Conservation (phyloP, 2,113 vertebrate species). For the Cheirogaleus medius region DNA sequence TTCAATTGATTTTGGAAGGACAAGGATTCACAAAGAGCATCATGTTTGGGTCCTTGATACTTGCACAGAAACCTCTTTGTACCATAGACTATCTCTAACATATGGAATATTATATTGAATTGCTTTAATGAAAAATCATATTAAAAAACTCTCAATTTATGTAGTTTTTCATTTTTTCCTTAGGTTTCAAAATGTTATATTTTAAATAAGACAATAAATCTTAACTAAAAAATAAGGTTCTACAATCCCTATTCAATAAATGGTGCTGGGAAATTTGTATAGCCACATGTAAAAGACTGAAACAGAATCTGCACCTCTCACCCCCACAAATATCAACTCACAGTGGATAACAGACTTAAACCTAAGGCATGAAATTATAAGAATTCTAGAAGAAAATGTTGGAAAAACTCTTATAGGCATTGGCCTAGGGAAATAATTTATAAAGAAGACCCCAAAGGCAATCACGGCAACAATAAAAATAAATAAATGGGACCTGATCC, state of each 20-base stretch:
- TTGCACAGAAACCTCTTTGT: slow-evolving; percentile 42
- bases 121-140: slow-evolving; percentile 1
- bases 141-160: slow-evolving; percentile 45
- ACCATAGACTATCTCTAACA: neutral
- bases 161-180: slow-evolving; percentile 10
- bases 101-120: slow-evolving; percentile 21
- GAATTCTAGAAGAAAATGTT: too few species aligned
- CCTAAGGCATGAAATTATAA: too few species aligned
- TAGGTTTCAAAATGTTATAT: neutral
- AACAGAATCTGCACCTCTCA: too few species aligned
- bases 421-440: too few species aligned
- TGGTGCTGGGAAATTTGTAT: too few species aligned
- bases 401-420: too few species aligned
- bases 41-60: slow-evolving; percentile 13
- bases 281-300: too few species aligned
- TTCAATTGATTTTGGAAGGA: slow-evolving; percentile 65
- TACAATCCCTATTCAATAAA: neutral
- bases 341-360: too few species aligned
- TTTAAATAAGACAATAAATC: neutral
- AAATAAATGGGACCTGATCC: too few species aligned
- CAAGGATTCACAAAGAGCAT: slow-evolving; percentile 40
- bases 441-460: too few species aligned
- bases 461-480: too few species aligned
- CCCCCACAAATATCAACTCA: too few species aligned
- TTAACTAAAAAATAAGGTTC: neutral